A percentile compares a stretch with the other conserved stretches of the same genome.
phyloP scores from a whole-genome alignment of 2,797 vertebrate species.

The Phrynocephalus vlangalii region DNA sequence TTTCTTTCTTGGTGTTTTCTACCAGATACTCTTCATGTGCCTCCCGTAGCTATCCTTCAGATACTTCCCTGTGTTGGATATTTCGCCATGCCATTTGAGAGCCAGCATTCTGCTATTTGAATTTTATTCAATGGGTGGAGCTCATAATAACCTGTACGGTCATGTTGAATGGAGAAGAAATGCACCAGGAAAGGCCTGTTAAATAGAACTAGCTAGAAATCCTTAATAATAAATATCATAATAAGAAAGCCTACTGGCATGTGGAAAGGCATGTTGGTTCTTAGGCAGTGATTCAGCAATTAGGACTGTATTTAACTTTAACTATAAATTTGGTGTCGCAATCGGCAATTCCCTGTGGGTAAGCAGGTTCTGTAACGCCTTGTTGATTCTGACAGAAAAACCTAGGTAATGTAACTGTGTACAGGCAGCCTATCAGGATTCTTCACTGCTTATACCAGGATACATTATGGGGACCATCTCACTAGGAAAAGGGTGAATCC shows the following conservation, averaged over 20 bases:
- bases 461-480: too few species aligned
- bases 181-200: not conserved
- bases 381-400: not conserved
- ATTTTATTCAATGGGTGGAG: slow-evolving; percentile 51
- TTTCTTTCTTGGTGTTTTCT: rapidly evolving
- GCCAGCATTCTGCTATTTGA: slow-evolving; percentile 47
- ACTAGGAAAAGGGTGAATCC: too few species aligned
- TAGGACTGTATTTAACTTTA: not conserved
- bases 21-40: rapidly evolving
- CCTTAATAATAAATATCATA: not conserved
- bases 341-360: not conserved
- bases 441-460: too few species aligned
- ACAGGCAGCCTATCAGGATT: too few species aligned
- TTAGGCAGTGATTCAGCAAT: not conserved
- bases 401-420: not conserved
- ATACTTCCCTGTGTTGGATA: slow-evolving; percentile 18
- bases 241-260: not conserved
- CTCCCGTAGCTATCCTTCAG: slow-evolving; percentile 17
- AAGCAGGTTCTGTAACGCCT: not conserved
- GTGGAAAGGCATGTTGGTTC: rapidly evolving
- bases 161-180: slow-evolving; percentile 38
- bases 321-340: not conserved
- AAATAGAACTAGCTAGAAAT: not conserved
- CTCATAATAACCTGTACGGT: slow-evolving; percentile 7
- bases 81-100: slow-evolving; percentile 48